Conservation (phyloP, 2,888 invertebrate species). For the Melinopterus prodromus region DNA sequence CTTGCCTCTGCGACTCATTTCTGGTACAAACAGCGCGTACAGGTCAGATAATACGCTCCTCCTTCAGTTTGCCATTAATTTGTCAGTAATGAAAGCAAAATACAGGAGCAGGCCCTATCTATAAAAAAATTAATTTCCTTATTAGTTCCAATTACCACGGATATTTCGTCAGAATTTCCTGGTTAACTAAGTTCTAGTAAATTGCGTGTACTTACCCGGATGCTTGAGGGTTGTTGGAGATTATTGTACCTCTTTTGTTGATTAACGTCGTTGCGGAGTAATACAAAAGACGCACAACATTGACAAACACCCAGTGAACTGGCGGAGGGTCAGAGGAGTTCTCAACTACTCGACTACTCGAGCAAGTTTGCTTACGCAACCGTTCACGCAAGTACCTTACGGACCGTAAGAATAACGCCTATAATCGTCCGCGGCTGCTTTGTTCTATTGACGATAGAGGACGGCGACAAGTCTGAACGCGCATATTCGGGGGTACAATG, state of each 20-base stretch:
- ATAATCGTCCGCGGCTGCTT: not conserved
- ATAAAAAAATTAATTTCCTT: constrained; percentile 20
- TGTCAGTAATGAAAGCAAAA: constrained; percentile 42
- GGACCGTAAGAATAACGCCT: not conserved
- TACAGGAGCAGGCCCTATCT: constrained; percentile 46
- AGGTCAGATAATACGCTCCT: constrained; percentile 23
- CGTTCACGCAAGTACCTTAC: not conserved
- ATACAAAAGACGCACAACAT: constrained; percentile 32
- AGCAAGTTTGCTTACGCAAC: constrained; percentile 19
- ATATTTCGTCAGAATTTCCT: not conserved
- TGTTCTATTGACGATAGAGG: constrained; percentile 6
- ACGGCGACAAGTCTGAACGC: constrained; percentile 5
- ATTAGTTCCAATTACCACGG: not conserved
- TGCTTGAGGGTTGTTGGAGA: constrained; percentile 35
- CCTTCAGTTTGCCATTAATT: constrained; percentile 43
- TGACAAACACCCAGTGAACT: constrained; percentile 29
- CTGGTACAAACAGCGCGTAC: constrained; percentile 34
- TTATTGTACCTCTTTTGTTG: constrained; percentile 27
- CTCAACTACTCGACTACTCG: not conserved
- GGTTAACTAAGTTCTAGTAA: not conserved
- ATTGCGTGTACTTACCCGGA: constrained; percentile 41
- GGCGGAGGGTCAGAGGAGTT: not conserved
- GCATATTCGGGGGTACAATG: not conserved
- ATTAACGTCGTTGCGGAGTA: constrained; percentile 21
- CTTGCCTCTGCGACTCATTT: constrained; percentile 55